phyloP scores from a whole-genome alignment of 2,888 invertebrate genomes.

The Mythimna vitellina region DNA sequence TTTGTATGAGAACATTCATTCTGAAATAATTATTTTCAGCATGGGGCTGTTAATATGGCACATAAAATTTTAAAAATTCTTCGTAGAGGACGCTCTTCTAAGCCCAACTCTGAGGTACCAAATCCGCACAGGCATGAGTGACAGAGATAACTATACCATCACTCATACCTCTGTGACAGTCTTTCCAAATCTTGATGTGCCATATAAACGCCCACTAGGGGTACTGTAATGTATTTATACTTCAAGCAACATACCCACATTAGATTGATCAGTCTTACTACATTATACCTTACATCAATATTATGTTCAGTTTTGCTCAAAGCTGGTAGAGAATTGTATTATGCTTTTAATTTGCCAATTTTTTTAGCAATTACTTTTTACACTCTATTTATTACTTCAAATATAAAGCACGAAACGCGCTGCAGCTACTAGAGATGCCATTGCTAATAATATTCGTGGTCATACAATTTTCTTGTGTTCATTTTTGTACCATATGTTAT shows the following conservation, averaged over 20 bases:
- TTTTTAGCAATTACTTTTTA: neutral
- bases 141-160: neutral
- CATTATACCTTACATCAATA: neutral
- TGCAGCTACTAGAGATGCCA: neutral
- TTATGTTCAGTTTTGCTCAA: slow-evolving; percentile 8
- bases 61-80: slow-evolving; percentile 49
- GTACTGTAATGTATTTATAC: neutral
- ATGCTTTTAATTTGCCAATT: slow-evolving; percentile 2
- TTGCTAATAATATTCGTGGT: neutral
- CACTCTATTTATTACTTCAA: neutral
- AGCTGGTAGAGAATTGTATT: slow-evolving; percentile 17
- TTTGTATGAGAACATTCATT: slow-evolving; percentile 4
- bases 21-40: slow-evolving; percentile 39
- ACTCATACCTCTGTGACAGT: slow-evolving; percentile 16
- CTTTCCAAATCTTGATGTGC: slow-evolving; percentile 30
- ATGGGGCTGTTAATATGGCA: slow-evolving; percentile 47
- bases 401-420: neutral
- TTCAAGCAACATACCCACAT: slow-evolving; percentile 8
- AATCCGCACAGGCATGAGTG: slow-evolving; percentile 3
- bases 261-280: neutral
- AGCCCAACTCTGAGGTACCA: slow-evolving; percentile 31
- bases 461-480: neutral
- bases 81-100: slow-evolving; percentile 28
- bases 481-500: neutral
- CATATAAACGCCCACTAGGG: slow-evolving; percentile 51